Evolutionary conservation across 2,888 invertebrate species (phyloP), one percentile per base, ranked within the genome.

Genomic region (Argyra leucocephala): DNA sequence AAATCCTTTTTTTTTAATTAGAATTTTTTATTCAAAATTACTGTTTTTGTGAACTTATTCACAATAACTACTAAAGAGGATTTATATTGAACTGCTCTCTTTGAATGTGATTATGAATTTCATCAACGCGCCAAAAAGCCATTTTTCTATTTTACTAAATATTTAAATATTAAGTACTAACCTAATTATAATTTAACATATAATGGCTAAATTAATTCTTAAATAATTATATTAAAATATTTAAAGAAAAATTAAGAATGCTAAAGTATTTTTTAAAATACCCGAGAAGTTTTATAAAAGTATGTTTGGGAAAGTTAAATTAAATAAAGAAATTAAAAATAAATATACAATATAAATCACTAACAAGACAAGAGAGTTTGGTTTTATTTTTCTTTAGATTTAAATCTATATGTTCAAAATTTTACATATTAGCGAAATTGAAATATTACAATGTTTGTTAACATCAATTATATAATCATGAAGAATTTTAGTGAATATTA

Each of bases 41-140:
- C 31, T 18, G 18, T 18, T 48, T 31, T 48, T 48, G 48, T 48
- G 48, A n/a, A 48, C 5, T 48, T 31, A 61, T 61, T 21, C 31
- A 61, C 24, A 22, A 22, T 26, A n/a, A 48, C 5, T 18, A 7
- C 15, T 48, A 48, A 48, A 48, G 18, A 61, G 61, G 61, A 61
- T 31, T 61, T 24, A 21, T 24, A 26, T 61, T 31, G 61, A 61
- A 31, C 59, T 18, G 21, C 59, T 18, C 59, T 59, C 1, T 61
- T 31, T 31, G 61, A 21, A 61, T 48, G 48, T 48, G 48, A 48
- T 18, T 48, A 18, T 48, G 48, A 48, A 48, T 48, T 18, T 48
- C 48, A 48, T 48, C 59, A 61, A 61, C 61, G 61, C 61, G 61
- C 61, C 26, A 31, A 61, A 61, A 61, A 61, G 59, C 61, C 48